Percentiles rank a stretch among this genome's conserved stretches.
Conservation (phyloP, 1,140 invertebrate genomes). For the Zaprionus africanus region DNA sequence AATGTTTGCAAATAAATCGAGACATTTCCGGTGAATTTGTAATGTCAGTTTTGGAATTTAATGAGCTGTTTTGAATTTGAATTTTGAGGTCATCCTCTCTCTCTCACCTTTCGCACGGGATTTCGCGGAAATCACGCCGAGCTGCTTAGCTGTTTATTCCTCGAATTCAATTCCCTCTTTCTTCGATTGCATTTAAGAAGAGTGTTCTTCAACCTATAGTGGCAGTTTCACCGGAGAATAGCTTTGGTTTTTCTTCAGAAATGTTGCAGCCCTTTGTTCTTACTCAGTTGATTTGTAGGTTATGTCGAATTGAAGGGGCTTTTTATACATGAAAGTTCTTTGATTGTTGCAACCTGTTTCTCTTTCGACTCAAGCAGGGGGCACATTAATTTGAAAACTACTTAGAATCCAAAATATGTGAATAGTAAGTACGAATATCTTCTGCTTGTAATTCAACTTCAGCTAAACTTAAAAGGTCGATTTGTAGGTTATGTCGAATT, state of each 20-base stretch:
- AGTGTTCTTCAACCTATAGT: too few relatives aligned
- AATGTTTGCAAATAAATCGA: neutral
- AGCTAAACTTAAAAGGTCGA: too few relatives aligned
- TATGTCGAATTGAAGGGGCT: neutral
- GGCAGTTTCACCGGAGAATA: too few relatives aligned
- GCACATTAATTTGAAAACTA: too few relatives aligned
- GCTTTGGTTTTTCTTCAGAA: neutral
- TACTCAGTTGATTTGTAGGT: neutral
- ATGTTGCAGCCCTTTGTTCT: neutral
- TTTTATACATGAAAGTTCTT: neutral
- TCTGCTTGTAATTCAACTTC: too few relatives aligned
- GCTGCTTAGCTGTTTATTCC: neutral
- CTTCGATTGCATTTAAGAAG: neutral
- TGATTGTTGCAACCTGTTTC: too few relatives aligned
- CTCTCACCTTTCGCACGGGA: neutral
- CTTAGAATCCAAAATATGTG: too few relatives aligned
- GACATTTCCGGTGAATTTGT: conserved; percentile 3
- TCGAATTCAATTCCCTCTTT: neutral
- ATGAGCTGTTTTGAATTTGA: neutral
- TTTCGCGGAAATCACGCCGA: neutral
- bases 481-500: neutral
- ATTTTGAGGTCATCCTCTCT: neutral
- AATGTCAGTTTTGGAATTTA: neutral
- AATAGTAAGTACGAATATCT: too few relatives aligned
- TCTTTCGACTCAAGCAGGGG: too few relatives aligned